phyloP scores from a whole-genome alignment of 2,797 vertebrate species.

The Myotis findleyi region DNA sequence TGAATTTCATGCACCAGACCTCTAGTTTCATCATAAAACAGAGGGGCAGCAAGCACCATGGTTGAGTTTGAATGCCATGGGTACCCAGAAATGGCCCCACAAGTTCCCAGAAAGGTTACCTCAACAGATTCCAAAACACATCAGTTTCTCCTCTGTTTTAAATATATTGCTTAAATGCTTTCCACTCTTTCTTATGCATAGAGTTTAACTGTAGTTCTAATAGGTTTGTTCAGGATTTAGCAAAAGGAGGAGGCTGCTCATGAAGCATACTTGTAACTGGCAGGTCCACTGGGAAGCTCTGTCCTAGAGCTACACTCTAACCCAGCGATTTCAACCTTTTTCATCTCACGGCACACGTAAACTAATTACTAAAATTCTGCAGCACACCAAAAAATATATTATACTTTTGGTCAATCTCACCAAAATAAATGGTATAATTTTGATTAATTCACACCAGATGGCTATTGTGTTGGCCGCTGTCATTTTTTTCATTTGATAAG shows the following conservation, averaged over 20 bases:
- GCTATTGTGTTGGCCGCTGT: not conserved
- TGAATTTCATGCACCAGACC: too few species aligned
- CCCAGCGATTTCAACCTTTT: not conserved
- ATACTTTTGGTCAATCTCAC: not conserved
- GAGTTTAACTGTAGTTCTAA: not conserved
- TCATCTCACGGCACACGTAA: not conserved
- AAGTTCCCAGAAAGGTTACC: not conserved
- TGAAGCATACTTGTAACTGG: not conserved
- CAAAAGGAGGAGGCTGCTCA: not conserved
- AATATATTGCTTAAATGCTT: not conserved
- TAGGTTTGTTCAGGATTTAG: conserved; percentile 12
- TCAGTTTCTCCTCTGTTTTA: not conserved
- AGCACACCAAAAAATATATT: not conserved
- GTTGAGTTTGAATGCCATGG: not conserved
- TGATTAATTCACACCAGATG: not conserved
- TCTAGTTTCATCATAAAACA: not conserved
- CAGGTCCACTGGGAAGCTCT: not conserved
- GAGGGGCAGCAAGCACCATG: not conserved
- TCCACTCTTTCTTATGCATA: not conserved
- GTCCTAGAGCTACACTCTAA: not conserved
- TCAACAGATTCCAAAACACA: not conserved
- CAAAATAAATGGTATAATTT: not conserved
- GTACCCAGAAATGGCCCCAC: not conserved
- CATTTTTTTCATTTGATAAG: not conserved
- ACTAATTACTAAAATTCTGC: not conserved